A percentile compares a stretch with the other conserved stretches of the same genome.
These are phyloP conservation scores for Drosophila hydei DNA, from an alignment of 1,140 invertebrate species.

Conservation along the genomic window DNA sequence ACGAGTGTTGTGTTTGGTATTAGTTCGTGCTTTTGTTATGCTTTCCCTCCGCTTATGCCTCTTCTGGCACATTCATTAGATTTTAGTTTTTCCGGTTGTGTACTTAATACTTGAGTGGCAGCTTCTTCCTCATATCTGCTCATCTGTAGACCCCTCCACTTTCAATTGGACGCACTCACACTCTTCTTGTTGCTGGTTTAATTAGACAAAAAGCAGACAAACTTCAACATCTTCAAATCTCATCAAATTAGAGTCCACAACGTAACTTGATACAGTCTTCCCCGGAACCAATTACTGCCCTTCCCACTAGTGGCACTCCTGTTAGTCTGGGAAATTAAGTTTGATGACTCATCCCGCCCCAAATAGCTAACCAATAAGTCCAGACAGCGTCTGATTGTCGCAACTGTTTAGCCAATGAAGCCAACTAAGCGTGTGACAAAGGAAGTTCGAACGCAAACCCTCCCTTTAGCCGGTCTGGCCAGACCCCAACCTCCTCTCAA, in stretches of 20 bases:
- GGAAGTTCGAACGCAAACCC: neutral
- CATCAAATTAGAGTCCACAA: conserved; percentile 59
- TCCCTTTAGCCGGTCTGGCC: neutral
- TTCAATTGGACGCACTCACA: no score
- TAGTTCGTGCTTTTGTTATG: conserved; percentile 59
- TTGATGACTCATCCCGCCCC: conserved; percentile 26
- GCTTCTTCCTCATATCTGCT: conserved; percentile 16
- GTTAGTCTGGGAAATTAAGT: conserved; percentile 17
- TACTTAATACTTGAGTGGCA: conserved; percentile 48
- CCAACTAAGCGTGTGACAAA: conserved; percentile 71
- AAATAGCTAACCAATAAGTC: conserved; percentile 21
- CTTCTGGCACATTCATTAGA: conserved; percentile 36
- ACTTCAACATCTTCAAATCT: conserved; percentile 43
- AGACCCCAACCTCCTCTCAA: neutral
- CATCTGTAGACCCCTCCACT: no score
- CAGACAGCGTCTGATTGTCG: conserved; percentile 30
- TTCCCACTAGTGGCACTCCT: conserved; percentile 2
- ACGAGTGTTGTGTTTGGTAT: conserved; percentile 33
- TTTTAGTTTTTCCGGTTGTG: conserved; percentile 54
- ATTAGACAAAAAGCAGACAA: conserved; percentile 55
- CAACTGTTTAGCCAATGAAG: conserved; percentile 59
- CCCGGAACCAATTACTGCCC: conserved; percentile 29
- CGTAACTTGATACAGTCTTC: conserved; percentile 38
- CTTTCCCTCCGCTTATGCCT: conserved; percentile 46
- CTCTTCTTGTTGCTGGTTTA: conserved; percentile 29